Conservation (phyloP, 2,797 vertebrate genomes). For the Distichodus sexfasciatus region DNA sequence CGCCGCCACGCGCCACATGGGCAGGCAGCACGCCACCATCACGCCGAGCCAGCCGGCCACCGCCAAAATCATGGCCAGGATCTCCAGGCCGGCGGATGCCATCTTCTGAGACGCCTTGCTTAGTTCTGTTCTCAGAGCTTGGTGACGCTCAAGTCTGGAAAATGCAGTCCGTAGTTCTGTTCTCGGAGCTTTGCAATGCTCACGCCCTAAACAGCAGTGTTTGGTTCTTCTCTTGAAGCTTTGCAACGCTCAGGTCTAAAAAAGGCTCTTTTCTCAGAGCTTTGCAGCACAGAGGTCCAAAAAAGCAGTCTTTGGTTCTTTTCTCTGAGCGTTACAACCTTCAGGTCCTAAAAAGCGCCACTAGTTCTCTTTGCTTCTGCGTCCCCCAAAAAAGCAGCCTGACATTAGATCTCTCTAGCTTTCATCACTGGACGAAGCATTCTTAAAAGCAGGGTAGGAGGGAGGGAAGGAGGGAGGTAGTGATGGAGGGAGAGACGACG, state of each 20-base stretch:
- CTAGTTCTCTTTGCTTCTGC: too few relatives aligned
- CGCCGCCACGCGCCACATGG: conserved; percentile 80
- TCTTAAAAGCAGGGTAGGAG: conserved; percentile 31
- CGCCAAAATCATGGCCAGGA: conserved; percentile 76
- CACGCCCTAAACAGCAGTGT: too few relatives aligned
- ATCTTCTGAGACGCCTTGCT: too few relatives aligned
- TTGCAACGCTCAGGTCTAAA: conserved; percentile 10
- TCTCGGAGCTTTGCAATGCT: too few relatives aligned
- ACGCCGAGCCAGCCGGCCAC: conserved; percentile 80
- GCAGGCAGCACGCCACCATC: conserved; percentile 79
- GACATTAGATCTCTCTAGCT: conserved; percentile 69
- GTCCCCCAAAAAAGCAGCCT: conserved; percentile 59
- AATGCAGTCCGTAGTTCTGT: too few relatives aligned
- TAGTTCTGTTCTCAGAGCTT: not conserved
- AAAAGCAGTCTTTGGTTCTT: too few relatives aligned
- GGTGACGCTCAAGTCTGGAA: conserved; percentile 4
- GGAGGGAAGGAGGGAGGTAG: conserved; percentile 50
- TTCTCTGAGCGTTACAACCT: too few relatives aligned
- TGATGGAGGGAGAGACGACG: conserved; percentile 36
- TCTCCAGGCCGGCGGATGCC: conserved; percentile 77
- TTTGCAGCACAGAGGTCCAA: conserved; percentile 13
- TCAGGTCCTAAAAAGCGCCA: too few relatives aligned
- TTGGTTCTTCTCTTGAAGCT: not conserved
- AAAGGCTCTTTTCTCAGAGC: not conserved
- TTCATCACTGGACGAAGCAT: conserved; percentile 56